These are phyloP conservation scores for Phenganax subtilis DNA, from an alignment of 92 coral and sea anemone species.

Conservation along the genomic window DNA sequence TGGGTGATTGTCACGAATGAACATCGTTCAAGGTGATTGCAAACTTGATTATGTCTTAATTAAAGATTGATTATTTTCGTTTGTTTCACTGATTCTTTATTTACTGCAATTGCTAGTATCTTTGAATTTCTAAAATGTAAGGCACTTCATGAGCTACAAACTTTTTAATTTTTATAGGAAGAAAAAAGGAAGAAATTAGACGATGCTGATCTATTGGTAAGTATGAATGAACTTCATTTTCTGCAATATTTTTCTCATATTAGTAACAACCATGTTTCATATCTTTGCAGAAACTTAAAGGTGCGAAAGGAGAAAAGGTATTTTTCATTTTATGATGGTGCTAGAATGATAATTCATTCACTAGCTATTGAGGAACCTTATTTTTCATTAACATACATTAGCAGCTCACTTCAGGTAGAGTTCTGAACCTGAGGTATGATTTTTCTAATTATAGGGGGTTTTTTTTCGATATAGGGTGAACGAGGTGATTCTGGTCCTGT, in stretches of 20 bases:
- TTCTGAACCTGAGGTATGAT: not conserved
- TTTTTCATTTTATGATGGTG: not conserved
- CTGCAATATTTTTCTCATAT: not conserved
- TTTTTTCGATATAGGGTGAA: too few relatives aligned
- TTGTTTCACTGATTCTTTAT: too few relatives aligned
- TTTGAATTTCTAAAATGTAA: too few relatives aligned
- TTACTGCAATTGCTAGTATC: too few relatives aligned
- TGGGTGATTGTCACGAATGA: slow-evolving; percentile 37
- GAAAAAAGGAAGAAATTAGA: not conserved
- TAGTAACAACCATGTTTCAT: not conserved
- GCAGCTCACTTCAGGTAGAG: not conserved
- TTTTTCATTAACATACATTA: not conserved
- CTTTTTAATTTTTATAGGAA: too few relatives aligned
- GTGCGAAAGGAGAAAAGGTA: slow-evolving; percentile 4
- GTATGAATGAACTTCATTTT: not conserved
- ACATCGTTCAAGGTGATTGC: slow-evolving; percentile 25
- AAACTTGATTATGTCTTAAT: slow-evolving; percentile 5
- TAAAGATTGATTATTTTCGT: not conserved
- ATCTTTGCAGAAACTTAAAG: not conserved
- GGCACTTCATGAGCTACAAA: too few relatives aligned
- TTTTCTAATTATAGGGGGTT: too few relatives aligned
- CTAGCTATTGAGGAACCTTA: too few relatives aligned
- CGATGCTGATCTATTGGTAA: not conserved
- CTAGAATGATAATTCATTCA: not conserved
- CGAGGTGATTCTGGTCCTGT: too few relatives aligned